A percentile compares a stretch with the other conserved stretches of the same genome.
These are phyloP conservation scores for Pterobdella sp. DNA, from an alignment of 2,888 invertebrate genomes.

Conservation along the genomic window DNA sequence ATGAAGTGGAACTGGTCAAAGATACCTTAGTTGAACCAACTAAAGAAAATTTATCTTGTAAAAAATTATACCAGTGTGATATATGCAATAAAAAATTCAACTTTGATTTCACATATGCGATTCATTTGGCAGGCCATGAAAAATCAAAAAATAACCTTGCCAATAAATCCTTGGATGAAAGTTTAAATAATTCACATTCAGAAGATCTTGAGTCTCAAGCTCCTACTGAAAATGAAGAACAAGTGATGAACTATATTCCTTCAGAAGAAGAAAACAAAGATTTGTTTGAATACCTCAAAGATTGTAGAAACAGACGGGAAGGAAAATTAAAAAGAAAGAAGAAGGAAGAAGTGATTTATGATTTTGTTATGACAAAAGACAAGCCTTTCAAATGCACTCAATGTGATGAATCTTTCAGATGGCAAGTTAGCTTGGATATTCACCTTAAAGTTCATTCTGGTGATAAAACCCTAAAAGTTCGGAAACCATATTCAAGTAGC, in stretches of 20 bases:
- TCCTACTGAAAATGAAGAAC: background rate
- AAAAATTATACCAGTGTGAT: conserved; percentile 32
- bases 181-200: background rate
- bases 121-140: conserved; percentile 33
- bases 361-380: conserved; percentile 35
- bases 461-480: conserved; percentile 18
- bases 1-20: background rate
- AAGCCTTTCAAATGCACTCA: conserved; percentile 33
- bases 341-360: conserved; percentile 24
- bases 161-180: background rate
- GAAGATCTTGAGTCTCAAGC: background rate
- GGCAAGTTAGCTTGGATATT: conserved; percentile 34
- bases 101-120: conserved; percentile 36
- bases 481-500: conserved; percentile 17
- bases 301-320: conserved; percentile 6
- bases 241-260: conserved; percentile 1
- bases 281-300: conserved; percentile 20
- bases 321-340: conserved; percentile 15
- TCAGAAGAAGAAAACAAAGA: conserved; percentile 24
- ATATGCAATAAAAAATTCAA: conserved; percentile 34
- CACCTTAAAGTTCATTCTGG: conserved; percentile 31
- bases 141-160: conserved; percentile 11
- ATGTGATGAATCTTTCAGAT: conserved; percentile 33
- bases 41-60: conserved; percentile 8
- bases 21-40: background rate